phyloP scores from a whole-genome alignment of 2,888 invertebrate species.

The Cosmopolites sordidus region DNA sequence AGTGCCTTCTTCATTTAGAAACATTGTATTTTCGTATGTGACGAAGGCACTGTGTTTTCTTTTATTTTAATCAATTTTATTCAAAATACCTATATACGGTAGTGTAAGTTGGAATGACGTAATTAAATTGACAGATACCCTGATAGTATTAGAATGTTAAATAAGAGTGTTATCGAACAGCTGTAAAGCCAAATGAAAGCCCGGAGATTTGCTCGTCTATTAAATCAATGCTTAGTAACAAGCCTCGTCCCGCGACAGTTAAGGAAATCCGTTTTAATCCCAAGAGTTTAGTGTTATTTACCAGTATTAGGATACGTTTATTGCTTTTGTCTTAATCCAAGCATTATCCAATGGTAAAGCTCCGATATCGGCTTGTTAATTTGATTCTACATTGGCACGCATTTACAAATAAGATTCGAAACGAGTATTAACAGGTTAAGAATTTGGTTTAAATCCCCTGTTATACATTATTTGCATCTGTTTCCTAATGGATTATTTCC shows the following conservation, averaged over 20 bases:
- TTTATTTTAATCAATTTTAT: too few relatives aligned
- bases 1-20: too few relatives aligned
- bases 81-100: neutral
- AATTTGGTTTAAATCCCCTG: too few relatives aligned
- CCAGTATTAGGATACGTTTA: conserved; percentile 21
- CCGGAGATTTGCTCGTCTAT: conserved; percentile 16
- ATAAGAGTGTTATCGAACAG: conserved; percentile 17
- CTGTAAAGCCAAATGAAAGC: conserved; percentile 11
- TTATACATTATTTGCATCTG: too few relatives aligned
- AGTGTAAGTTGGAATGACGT: neutral
- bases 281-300: conserved; percentile 17
- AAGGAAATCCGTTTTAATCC: conserved; percentile 19
- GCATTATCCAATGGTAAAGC: conserved; percentile 10
- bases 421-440: too few relatives aligned
- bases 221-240: conserved; percentile 16
- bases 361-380: neutral
- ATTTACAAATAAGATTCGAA: too few relatives aligned
- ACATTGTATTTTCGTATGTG: too few relatives aligned
- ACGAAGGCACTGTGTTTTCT: too few relatives aligned
- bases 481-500: too few relatives aligned
- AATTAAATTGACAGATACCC: neutral
- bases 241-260: neutral
- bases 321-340: conserved; percentile 14
- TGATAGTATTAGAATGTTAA: conserved; percentile 13
- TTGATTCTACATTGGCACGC: too few relatives aligned